Base-by-base conservation (phyloP, 2,113 vertebrate genomes). In the Platysternon megacephalum region DNA sequence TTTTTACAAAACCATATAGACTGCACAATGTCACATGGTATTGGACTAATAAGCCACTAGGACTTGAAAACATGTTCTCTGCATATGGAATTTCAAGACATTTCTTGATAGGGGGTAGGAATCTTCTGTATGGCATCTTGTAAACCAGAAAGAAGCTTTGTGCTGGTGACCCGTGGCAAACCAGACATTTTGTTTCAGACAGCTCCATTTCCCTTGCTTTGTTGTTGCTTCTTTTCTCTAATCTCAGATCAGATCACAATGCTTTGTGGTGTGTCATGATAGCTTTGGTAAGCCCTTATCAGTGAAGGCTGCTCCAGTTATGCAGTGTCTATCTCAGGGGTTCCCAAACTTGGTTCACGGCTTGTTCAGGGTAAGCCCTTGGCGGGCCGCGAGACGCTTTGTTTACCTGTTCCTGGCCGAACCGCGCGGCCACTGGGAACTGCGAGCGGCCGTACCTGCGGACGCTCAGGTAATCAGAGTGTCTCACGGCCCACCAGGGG, bases 21-120 rank as follows among this genome's bases (percentile, higher is more conserved):
- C n/a, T n/a, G n/a, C n/a, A n/a, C n/a, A n/a, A n/a, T n/a, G n/a
- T n/a, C n/a, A n/a, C n/a, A n/a, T n/a, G n/a, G n/a, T 48, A 65
- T 82, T 95, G 88, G 46, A 26, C 46, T 46, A 76, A 16, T 56
- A 86, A 90, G 86, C 80, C 46, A 44, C 56, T 53, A 28, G 83
- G 53, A 19, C 48, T n/a, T 79, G 51, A 89, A 91, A 92, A 86
- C 35, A 42, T 86, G 22, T 84, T 88, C 82, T 85, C 48, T 93
- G 85, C 2, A 58, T 87, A 82, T 80, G 87, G 85, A 26, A 48
- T 5, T 53, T 16, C 42, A 42, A 80, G 72, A 26, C 28, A 21
- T 93, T 95, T 84, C 76, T 87, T 94, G 28, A 84, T 84, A 56
- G 78, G 84, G 94, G 94, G 56, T 9, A 46, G 91, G 68, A 90